Evolutionary conservation across 2,888 invertebrate genomes (phyloP), one percentile per base, ranked within the genome.

Genomic region (Rotaria socialis): DNA sequence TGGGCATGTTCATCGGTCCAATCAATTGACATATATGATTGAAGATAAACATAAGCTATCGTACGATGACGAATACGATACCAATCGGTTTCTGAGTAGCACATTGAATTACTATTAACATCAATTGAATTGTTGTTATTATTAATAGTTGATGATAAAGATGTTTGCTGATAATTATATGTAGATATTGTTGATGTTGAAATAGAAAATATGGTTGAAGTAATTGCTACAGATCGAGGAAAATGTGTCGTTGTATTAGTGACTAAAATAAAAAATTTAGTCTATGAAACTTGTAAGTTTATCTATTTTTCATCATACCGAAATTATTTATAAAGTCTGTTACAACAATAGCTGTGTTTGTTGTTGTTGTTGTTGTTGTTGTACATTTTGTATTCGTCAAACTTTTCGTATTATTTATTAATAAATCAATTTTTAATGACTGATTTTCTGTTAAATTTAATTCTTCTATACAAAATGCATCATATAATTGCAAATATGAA

Each of bases 401-500:
- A 27, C 10, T n/a, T 10, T n/a, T 60, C 0, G 58, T 60, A 27
- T 67, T 19, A 67, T 67, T 41, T 47, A 80, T 43, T 80, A 80
- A 47, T 24, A n/a, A 47, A 80, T 80, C 80, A 47, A 80, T 80
- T 11, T 43, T 0, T 47, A 47, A n/a, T 24, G 24, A 8, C 47
- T 80, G 47, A 47, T 10, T 80, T 80, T 19, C 4, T 11, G 43
- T 80, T 80, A 80, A 80, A 11, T 24, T 0, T n/a, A 80, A 80
- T 47, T 43, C 14, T 47, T 80, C 22, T 47, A 80, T 80, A 47
- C 80, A 80, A 47, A 80, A 80, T 43, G 47, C 80, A 80, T 80
- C 80, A 47, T 80, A 80, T 47, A 80, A 80, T 80, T 80, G 80
- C 7, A 80, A n/a, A 47, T 80, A 80, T 43, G 80, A 80, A 4